A percentile compares a stretch with the other conserved stretches of the same genome.
phyloP scores from a whole-genome alignment of 1,140 invertebrate genomes.

The Chionoecetes opilio region DNA sequence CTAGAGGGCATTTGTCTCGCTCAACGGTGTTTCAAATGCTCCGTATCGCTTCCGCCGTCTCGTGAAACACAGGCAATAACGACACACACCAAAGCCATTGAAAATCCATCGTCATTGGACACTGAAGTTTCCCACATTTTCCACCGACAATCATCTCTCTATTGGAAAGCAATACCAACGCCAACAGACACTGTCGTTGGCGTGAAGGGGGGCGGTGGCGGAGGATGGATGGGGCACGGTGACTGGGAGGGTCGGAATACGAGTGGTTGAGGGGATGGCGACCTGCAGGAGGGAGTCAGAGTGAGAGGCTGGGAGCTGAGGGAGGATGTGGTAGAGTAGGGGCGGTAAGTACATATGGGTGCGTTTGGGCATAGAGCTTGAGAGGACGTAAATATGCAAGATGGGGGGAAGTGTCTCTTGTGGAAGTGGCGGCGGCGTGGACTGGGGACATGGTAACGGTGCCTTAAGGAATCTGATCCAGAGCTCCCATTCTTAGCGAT shows the following conservation, averaged over 20 bases:
- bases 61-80: background rate
- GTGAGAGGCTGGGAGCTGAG: background rate
- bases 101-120: constrained; percentile 28
- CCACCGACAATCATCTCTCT: constrained; percentile 4
- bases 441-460: no score
- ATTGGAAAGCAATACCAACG: constrained; percentile 28
- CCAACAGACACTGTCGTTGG: background rate
- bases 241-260: background rate
- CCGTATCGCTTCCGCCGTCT: background rate
- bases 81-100: background rate
- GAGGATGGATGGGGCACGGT: background rate
- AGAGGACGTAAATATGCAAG: background rate
- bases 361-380: background rate
- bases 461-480: no score
- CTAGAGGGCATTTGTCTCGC: background rate
- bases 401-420: background rate
- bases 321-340: background rate
- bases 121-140: constrained; percentile 29
- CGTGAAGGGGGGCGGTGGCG: background rate
- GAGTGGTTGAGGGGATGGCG: background rate
- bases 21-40: background rate
- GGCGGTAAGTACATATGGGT: no score
- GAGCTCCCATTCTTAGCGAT: no score
- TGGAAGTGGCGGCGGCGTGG: background rate
- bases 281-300: background rate